Evolutionary conservation across 2,113 vertebrate species (phyloP).

Genomic region (Eidolon helvum): DNA sequence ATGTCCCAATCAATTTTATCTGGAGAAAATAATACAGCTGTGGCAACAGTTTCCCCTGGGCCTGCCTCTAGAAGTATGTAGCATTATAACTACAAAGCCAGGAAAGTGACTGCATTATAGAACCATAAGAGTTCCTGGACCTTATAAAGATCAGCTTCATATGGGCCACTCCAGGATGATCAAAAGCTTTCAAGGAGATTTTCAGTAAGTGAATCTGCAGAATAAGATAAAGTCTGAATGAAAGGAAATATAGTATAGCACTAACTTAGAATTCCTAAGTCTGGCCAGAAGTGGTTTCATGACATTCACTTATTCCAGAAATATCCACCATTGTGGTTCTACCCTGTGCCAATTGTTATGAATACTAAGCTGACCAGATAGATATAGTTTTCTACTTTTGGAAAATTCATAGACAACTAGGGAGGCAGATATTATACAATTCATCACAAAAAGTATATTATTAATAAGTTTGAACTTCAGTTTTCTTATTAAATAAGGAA

Average conservation of each 20-base stretch:
- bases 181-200: not conserved
- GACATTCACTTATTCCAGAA: not conserved
- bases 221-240: not conserved
- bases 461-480: not conserved
- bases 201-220: not conserved
- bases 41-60: not conserved
- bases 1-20: not conserved
- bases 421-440: not conserved
- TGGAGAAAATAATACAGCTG: not conserved
- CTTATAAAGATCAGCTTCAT: not conserved
- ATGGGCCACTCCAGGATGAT: not conserved
- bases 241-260: not conserved
- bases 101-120: not conserved
- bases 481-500: slow-evolving; percentile 21
- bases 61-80: not conserved
- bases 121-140: not conserved
- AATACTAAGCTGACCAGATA: not conserved
- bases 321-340: not conserved
- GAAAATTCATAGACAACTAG: not conserved
- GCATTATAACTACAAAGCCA: not conserved
- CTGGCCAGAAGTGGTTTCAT: not conserved
- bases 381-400: not conserved
- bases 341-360: not conserved
- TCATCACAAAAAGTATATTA: not conserved
- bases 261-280: not conserved